Conservation (phyloP, 2,113 vertebrate species). For the Clarias batrachus region DNA sequence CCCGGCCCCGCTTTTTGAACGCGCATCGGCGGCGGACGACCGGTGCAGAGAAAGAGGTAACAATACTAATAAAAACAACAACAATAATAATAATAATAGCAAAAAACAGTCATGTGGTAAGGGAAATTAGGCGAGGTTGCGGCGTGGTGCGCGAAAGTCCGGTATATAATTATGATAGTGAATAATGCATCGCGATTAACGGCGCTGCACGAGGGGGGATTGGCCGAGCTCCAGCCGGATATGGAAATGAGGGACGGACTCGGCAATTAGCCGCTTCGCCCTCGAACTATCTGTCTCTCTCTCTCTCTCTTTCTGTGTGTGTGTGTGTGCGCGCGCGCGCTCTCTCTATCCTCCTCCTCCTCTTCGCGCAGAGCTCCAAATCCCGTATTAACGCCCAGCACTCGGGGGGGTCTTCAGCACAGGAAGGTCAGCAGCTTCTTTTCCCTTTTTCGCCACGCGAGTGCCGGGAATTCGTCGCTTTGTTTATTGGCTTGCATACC, state of each 20-base stretch:
- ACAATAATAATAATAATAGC: neutral
- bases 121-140: constrained; percentile 71
- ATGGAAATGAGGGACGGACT: constrained; percentile 94
- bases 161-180: constrained; percentile 92
- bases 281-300: constrained; percentile 81
- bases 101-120: neutral
- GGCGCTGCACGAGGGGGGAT: constrained; percentile 74
- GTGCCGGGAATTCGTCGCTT: constrained; percentile 59
- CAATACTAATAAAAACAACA: neutral
- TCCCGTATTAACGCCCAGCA: constrained; percentile 73
- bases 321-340: constrained; percentile 53
- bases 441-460: constrained; percentile 42
- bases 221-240: constrained; percentile 91
- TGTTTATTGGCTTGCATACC: constrained; percentile 50
- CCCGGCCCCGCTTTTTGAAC: constrained; percentile 83
- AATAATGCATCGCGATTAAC: constrained; percentile 95
- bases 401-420: constrained; percentile 71
- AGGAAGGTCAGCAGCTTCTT: constrained; percentile 70
- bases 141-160: constrained; percentile 83
- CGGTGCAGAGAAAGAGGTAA: constrained; percentile 23
- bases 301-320: constrained; percentile 71
- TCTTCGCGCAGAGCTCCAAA: constrained; percentile 69
- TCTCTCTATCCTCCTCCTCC: constrained; percentile 56
- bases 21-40: constrained; percentile 84
- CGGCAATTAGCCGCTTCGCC: constrained; percentile 87